Base-by-base conservation (phyloP, 1,140 invertebrate genomes). In the Hylaeus volcanicus region DNA sequence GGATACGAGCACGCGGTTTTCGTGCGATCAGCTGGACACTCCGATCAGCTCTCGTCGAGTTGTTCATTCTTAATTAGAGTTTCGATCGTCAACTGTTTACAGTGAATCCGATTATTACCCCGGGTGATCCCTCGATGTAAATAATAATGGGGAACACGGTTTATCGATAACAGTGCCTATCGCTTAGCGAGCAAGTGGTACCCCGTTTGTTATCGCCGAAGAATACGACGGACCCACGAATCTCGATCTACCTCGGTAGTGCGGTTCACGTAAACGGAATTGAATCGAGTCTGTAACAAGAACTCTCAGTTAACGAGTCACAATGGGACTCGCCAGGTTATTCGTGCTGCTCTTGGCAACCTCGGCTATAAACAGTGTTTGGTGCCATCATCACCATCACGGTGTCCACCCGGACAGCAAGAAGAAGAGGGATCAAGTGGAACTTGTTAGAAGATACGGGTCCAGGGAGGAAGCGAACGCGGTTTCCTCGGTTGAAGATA, bases 301-400 rank as follows among this genome's bases (percentile, higher is more conserved):
- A 63, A 63, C 60, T 41, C 9, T 63, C 2, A 0, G 64, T 48
- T 5, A 3, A 8, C 51, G 51, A 51, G 43, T 65, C 37, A 65
- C 14, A 53, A 86, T 86, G 83, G 65, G 55, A 3, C 26, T 82
- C 41, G 41, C 53, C 39, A 60, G 74, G 56, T 73, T 11, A 14
- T 9, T 80, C 69, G 84, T 75, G 51, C 37, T 83, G 60, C 15
- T 86, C 11, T 53, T 87, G 75, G 55, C 74, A 26, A 58, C 66
- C 26, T 61, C 48, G 9, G 53, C 64, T 12, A 55, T 58, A 26
- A 63, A 45, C 39, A 51, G 77, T 56, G 82, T 39, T 2, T 76
- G 74, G 56, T 81, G 77, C 15, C 85, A 81, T 65, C 81, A 61
- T 66, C 84, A 64, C 43, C 80, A 63, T 43, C 85, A 61, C 56